phyloP scores from a whole-genome alignment of 2,888 invertebrate species.

The Baronia brevicornis region DNA sequence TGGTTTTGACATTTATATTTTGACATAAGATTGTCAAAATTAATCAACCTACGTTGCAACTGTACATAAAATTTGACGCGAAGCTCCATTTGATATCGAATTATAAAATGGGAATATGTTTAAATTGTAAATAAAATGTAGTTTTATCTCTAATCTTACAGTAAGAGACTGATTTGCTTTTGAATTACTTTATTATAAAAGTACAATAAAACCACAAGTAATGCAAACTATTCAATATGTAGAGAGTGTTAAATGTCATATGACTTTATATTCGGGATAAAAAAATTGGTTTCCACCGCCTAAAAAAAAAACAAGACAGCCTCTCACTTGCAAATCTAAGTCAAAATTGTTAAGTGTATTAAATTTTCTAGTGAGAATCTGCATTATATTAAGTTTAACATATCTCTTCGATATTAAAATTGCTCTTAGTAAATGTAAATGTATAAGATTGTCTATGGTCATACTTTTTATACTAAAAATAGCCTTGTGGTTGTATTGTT shows the following conservation, averaged over 20 bases:
- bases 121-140: constrained; percentile 56
- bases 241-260: no score
- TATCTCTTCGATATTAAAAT: no score
- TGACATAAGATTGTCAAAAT: no score
- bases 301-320: no score
- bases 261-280: no score
- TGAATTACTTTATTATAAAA: constrained; percentile 30
- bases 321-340: no score
- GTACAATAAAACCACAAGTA: constrained; percentile 17
- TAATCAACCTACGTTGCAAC: constrained; percentile 19
- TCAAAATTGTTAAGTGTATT: no score
- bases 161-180: constrained; percentile 73
- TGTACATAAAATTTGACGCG: constrained; percentile 29
- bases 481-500: constrained; percentile 14
- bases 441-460: no score
- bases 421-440: no score
- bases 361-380: no score
- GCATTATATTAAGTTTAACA: no score
- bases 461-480: not conserved
- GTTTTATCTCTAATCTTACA: constrained; percentile 55
- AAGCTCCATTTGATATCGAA: constrained; percentile 24
- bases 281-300: no score
- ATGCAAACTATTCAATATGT: constrained; percentile 10
- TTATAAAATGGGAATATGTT: constrained; percentile 26
- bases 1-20: constrained; percentile 7